Conservation (phyloP, 1,140 invertebrate genomes). For the Formica exsecta region DNA sequence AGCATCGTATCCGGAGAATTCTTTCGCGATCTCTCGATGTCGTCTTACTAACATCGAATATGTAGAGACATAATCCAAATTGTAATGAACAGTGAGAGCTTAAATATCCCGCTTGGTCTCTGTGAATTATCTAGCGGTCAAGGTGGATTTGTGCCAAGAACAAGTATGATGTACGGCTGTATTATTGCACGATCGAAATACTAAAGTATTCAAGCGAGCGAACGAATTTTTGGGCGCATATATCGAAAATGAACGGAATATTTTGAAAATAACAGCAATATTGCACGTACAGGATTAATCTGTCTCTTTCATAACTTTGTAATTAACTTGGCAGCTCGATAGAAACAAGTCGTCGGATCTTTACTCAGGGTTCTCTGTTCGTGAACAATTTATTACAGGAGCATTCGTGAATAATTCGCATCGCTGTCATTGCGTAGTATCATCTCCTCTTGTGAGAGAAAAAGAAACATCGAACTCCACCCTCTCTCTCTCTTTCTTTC, state of each 20-base stretch:
- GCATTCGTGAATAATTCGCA: conserved; percentile 46
- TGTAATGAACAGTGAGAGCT: neutral
- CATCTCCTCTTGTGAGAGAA: neutral
- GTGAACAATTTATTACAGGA: conserved; percentile 16
- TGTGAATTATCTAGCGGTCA: neutral
- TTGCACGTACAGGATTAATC: conserved; percentile 1
- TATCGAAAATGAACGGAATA: neutral
- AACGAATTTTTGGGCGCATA: neutral
- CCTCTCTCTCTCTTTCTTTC: neutral
- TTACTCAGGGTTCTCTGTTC: neutral
- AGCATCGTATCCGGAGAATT: neutral
- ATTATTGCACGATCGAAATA: neutral
- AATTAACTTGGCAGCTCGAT: conserved; percentile 49
- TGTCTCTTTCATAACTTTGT: conserved; percentile 4
- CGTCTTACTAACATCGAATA: conserved; percentile 23
- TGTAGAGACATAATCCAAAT: conserved; percentile 16
- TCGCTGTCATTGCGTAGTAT: neutral
- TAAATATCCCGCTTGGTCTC: neutral
- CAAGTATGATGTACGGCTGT: neutral
- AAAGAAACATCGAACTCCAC: conserved; percentile 28
- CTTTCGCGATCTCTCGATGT: neutral
- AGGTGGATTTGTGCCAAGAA: neutral
- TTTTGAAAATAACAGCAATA: neutral
- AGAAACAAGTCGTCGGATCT: conserved; percentile 36
- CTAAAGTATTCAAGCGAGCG: neutral